Evolutionary conservation across 2,113 vertebrate species (phyloP), one percentile per base, ranked within the genome.

Genomic region (Aythya baeri): DNA sequence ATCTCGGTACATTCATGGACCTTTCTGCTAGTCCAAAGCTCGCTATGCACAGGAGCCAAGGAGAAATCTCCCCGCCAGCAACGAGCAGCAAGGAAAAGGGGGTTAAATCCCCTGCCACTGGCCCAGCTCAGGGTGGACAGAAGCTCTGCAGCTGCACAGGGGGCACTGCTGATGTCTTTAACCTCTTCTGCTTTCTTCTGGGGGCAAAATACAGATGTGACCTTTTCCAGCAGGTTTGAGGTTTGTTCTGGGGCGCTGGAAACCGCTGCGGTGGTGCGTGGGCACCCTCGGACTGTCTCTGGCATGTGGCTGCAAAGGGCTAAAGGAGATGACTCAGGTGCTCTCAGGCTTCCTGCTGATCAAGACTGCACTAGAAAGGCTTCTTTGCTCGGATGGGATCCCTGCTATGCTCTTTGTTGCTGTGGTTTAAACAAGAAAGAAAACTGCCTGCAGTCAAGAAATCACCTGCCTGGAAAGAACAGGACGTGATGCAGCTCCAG

Each of bases 51-150:
- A 58, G 52, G 52, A 44, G 26, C 32, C 46, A 62, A 7, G 12
- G 14, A 76, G 49, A 44, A 65, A 58, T 17, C 25, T 34, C 54
- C 49, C 57, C 36, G 5, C 43, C 71, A 29, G 70, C 76, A 50
- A 26, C 44, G 3, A 71, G 26, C 0, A 2, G 3, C 31, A 12
- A 0, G 5, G 55, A 36, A 41, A 55, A 4, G 17, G 32, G 34
- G 62, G 34, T 43, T 43, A 13, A 63, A 43, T 36, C 46, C 38
- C 54, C 63, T 9, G 8, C 17, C 17, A 7, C 43, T 8, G 31
- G 50, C 15, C 57, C 70, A 17, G 26, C 50, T 4, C 2, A 16
- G 13, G 70, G 29, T 36, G 2, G 0, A 13, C 50, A 44, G 49
- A 43, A n/a, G 41, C 32, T 50, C 20, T 23, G 72, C 43, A 21